Conservation (phyloP, 2,888 invertebrate genomes). For the Cryptophagus acutangulus region DNA sequence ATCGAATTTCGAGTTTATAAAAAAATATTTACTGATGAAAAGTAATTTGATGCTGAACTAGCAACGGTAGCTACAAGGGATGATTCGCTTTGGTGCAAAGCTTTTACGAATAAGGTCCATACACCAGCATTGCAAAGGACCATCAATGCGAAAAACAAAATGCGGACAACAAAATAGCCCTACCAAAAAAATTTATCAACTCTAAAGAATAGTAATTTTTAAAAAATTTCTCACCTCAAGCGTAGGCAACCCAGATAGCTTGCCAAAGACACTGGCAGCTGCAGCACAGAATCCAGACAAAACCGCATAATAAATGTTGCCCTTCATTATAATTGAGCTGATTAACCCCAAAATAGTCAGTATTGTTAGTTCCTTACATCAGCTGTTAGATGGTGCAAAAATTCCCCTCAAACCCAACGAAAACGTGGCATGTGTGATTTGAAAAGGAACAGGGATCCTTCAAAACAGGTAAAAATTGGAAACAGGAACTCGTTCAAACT, state of each 20-base stretch:
- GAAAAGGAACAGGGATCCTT: too few species aligned
- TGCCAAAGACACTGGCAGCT: constrained; percentile 60
- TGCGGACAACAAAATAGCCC: constrained; percentile 36
- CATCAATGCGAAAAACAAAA: constrained; percentile 52
- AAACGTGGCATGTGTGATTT: too few species aligned
- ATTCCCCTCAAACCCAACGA: too few species aligned
- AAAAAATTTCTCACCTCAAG: constrained; percentile 34
- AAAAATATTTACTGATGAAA: constrained; percentile 55
- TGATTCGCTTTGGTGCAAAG: constrained; percentile 56
- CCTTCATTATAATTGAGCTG: constrained; percentile 24
- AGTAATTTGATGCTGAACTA: constrained; percentile 60
- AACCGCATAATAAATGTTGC: constrained; percentile 47
- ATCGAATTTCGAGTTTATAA: not conserved
- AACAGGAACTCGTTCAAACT: too few species aligned
- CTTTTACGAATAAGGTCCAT: constrained; percentile 59
- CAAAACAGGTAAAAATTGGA: too few species aligned
- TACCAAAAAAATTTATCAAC: constrained; percentile 33
- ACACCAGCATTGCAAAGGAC: constrained; percentile 57
- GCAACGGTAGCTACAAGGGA: constrained; percentile 60
- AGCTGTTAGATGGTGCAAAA: too few species aligned
- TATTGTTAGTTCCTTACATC: too few species aligned
- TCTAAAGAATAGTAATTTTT: not conserved
- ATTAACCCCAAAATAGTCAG: too few species aligned
- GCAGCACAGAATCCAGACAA: constrained; percentile 59
- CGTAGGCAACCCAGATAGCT: constrained; percentile 53